These are phyloP conservation scores for Sciurus carolinensis DNA, from an alignment of 2,797 vertebrate genomes.

Conservation along the genomic window DNA sequence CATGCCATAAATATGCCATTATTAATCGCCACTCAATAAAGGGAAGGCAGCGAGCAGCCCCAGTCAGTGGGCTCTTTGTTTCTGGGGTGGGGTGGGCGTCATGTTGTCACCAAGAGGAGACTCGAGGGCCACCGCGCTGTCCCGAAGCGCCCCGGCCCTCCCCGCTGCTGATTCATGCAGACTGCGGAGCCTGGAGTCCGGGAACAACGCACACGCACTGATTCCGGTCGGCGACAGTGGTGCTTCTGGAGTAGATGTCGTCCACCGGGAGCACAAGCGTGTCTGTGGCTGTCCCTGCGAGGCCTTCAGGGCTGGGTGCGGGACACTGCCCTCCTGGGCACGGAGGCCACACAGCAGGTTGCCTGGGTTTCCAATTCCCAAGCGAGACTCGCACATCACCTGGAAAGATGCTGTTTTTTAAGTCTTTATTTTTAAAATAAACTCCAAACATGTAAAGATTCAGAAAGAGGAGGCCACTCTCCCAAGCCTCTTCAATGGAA, in stretches of 20 bases:
- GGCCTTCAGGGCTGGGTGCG: background rate
- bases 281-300: accelerated
- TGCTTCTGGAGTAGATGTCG: accelerated
- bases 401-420: accelerated
- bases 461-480: background rate
- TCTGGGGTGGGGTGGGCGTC: accelerated
- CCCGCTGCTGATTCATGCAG: accelerated
- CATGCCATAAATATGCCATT: accelerated
- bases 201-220: accelerated
- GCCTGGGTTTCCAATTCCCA: too few relatives aligned
- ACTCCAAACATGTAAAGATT: background rate
- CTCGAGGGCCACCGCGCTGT: accelerated
- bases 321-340: too few relatives aligned
- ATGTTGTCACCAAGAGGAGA: background rate
- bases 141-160: background rate
- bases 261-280: accelerated
- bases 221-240: accelerated
- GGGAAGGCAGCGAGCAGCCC: accelerated
- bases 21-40: background rate
- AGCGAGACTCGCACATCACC: accelerated
- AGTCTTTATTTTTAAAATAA: too few relatives aligned
- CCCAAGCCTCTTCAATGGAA: too few relatives aligned
- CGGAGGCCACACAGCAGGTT: too few relatives aligned
- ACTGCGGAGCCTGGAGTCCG: too few relatives aligned
- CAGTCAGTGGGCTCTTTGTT: background rate